A percentile compares a stretch with the other conserved stretches of the same genome.
phyloP scores from a whole-genome alignment of 2,113 vertebrate genomes.

The Neolamprologus fasciatus region DNA sequence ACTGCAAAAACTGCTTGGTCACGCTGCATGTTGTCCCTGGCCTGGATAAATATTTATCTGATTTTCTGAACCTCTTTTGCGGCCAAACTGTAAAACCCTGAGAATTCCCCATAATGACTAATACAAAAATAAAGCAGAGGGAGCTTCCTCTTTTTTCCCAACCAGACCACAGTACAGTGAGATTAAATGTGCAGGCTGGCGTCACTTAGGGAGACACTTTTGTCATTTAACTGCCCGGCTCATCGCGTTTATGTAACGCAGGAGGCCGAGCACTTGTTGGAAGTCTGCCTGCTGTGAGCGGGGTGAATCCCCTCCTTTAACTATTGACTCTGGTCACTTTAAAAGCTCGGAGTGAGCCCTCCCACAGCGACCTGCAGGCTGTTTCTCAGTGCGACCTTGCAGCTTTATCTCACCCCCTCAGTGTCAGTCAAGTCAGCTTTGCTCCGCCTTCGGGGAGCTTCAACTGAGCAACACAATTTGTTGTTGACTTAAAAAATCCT shows the following conservation, averaged over 20 bases:
- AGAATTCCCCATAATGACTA: conserved; percentile 22
- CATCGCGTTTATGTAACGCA: background rate
- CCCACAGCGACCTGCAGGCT: background rate
- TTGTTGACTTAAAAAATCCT: background rate
- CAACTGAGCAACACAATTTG: background rate
- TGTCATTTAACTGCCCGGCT: background rate
- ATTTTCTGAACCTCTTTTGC: conserved; percentile 9
- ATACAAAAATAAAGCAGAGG: conserved; percentile 1
- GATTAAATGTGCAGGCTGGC: background rate
- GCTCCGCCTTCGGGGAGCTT: background rate
- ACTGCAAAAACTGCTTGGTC: conserved; percentile 9
- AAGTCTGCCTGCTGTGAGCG: background rate
- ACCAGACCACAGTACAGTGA: background rate
- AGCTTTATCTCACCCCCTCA: background rate
- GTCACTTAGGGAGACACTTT: background rate
- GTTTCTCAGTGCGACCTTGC: background rate
- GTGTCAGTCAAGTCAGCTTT: background rate
- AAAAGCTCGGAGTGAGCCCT: background rate
- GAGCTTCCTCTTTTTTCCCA: background rate
- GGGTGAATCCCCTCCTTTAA: conserved; percentile 5
- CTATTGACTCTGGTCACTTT: background rate
- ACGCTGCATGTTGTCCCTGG: background rate
- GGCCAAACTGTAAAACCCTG: background rate
- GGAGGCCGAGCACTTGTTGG: background rate
- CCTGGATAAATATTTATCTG: conserved; percentile 19